Conservation (phyloP, 2,113 vertebrate genomes). For the Hucho hucho region DNA sequence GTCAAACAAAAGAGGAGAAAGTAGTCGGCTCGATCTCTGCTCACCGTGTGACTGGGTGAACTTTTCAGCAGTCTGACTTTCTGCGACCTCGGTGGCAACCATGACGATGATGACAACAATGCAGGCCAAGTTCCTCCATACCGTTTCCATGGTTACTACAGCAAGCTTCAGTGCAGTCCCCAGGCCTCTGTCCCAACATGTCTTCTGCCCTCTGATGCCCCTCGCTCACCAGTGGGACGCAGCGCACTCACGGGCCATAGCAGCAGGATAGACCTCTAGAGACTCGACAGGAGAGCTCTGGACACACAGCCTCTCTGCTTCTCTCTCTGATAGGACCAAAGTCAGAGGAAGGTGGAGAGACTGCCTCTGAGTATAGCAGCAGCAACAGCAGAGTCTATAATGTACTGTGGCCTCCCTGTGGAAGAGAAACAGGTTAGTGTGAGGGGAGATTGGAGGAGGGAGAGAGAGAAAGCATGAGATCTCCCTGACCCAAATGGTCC, state of each 20-base stretch:
- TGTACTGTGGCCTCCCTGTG: conserved; percentile 22
- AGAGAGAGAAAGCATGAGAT: conserved; percentile 50
- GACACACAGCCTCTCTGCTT: neutral
- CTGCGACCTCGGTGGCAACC: conserved; percentile 68
- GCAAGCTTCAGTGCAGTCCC: conserved; percentile 78
- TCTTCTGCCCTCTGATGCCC: conserved; percentile 83
- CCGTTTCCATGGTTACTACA: conserved; percentile 85
- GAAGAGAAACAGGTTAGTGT: conserved; percentile 41
- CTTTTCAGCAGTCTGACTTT: conserved; percentile 65
- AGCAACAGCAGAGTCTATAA: neutral
- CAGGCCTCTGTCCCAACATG: conserved; percentile 88
- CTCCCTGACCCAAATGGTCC: conserved; percentile 43
- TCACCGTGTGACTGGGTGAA: conserved; percentile 86
- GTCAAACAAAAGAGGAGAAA: neutral
- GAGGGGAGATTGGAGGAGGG: neutral
- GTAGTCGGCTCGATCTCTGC: conserved; percentile 9
- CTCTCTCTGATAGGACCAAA: neutral
- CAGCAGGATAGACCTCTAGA: conserved; percentile 16
- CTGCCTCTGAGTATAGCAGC: conserved; percentile 22
- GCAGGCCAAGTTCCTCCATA: conserved; percentile 87
- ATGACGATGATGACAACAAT: conserved; percentile 77
- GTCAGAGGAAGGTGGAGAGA: conserved; percentile 13
- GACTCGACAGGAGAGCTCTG: neutral
- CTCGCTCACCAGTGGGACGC: conserved; percentile 44
- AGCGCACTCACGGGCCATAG: conserved; percentile 61